phyloP scores from a whole-genome alignment of 92 coral and sea anemone species.

The Parazoanthus atlanticus region DNA sequence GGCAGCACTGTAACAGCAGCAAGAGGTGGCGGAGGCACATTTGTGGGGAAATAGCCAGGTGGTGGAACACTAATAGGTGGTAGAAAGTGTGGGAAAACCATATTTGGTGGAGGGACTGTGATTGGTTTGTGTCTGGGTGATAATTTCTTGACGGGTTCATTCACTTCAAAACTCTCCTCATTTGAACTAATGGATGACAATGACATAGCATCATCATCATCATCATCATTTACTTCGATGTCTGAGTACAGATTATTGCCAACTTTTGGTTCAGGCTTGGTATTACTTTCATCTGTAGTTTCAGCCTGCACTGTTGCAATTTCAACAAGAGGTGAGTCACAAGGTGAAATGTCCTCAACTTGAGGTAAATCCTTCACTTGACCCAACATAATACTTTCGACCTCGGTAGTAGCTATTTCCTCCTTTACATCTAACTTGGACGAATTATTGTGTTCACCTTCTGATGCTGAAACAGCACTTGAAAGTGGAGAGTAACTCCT shows the following conservation, averaged over 20 bases:
- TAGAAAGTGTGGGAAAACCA: constrained; percentile 70
- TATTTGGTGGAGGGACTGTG: constrained; percentile 82
- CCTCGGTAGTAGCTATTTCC: constrained; percentile 31
- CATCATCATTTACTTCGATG: constrained; percentile 75
- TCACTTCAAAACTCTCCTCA: constrained; percentile 95
- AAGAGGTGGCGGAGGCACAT: constrained; percentile 82
- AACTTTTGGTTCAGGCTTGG: constrained; percentile 33
- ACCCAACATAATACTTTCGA: constrained; percentile 17
- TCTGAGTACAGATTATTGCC: constrained; percentile 68
- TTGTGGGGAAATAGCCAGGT: constrained; percentile 73
- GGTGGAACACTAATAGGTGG: constrained; percentile 73
- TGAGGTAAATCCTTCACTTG: constrained; percentile 65
- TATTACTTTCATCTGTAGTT: constrained; percentile 41
- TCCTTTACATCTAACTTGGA: constrained; percentile 55
- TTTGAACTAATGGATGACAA: constrained; percentile 97
- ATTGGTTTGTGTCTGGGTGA: constrained; percentile 65
- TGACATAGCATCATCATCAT: constrained; percentile 98
- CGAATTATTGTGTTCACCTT: neutral
- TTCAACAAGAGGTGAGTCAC: constrained; percentile 77
- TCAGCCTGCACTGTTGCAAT: constrained; percentile 32
- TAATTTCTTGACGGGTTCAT: constrained; percentile 79
- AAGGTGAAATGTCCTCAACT: constrained; percentile 96
- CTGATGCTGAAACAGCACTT: constrained; percentile 9
- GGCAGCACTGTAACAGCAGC: constrained; percentile 77
- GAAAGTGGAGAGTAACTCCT: constrained; percentile 11